Evolutionary conservation across 2,888 invertebrate genomes (phyloP).

Genomic region (Amaurobius ferox): DNA sequence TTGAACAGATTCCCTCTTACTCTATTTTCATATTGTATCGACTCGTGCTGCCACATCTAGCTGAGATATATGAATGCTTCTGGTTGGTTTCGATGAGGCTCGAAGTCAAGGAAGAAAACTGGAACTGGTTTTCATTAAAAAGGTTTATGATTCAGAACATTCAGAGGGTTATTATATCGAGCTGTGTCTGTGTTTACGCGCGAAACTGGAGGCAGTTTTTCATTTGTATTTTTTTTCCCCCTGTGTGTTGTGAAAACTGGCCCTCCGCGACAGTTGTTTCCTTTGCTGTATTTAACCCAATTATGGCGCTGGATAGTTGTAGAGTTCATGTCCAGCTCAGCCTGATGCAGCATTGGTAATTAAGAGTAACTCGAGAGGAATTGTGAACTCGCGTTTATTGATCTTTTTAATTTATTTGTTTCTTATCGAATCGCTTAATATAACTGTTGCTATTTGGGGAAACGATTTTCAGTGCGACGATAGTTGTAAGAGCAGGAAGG

Average conservation of each 20-base stretch:
- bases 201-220: conserved; percentile 29
- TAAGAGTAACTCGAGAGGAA: background rate
- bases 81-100: background rate
- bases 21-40: too few relatives aligned
- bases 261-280: conserved; percentile 37
- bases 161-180: conserved; percentile 46
- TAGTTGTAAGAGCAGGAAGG: too few relatives aligned
- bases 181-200: conserved; percentile 26
- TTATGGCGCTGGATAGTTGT: background rate
- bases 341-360: too few relatives aligned
- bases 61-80: background rate
- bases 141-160: conserved; percentile 38
- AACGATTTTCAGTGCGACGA: too few relatives aligned
- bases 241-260: conserved; percentile 29
- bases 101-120: conserved; percentile 24
- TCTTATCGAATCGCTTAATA: background rate
- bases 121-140: conserved; percentile 42
- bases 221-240: background rate
- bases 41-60: background rate
- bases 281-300: conserved; percentile 39
- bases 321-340: background rate
- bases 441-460: too few relatives aligned
- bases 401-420: background rate
- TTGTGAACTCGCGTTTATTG: background rate
- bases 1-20: too few relatives aligned